Percentiles rank a stretch among this genome's conserved stretches.
Evolutionary conservation across 2,888 invertebrate species (phyloP).

Genomic region (Pachymerium ferrugineum): DNA sequence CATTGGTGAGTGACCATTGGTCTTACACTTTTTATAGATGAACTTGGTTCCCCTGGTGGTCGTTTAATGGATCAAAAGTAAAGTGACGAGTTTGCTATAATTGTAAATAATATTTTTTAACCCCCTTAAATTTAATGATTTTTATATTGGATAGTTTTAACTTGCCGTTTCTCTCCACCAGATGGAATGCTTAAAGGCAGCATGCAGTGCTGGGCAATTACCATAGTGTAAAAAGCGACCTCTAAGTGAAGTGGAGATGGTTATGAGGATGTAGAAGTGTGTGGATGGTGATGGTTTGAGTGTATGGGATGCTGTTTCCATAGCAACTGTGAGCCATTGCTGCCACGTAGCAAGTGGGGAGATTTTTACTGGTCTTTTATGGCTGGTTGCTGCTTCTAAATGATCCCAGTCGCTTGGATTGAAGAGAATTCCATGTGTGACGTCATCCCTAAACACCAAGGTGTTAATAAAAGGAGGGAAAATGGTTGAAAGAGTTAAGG

Average conservation of each 20-base stretch:
- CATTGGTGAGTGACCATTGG: conserved; percentile 22
- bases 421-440: conserved; percentile 22
- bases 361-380: conserved; percentile 22
- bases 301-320: conserved; percentile 15
- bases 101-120: background rate
- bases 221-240: conserved; percentile 25
- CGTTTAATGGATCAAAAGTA: background rate
- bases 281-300: background rate
- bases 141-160: background rate
- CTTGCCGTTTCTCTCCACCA: background rate
- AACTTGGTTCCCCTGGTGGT: background rate
- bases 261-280: conserved; percentile 19
- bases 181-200: conserved; percentile 6
- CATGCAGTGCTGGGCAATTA: conserved; percentile 11
- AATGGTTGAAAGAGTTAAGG: background rate
- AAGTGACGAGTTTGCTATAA: background rate
- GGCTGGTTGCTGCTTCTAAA: conserved; percentile 22
- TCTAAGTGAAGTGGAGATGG: conserved; percentile 27
- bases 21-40: background rate
- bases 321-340: conserved; percentile 11
- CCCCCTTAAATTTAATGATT: background rate
- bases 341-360: conserved; percentile 25
- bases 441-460: background rate
- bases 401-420: conserved; percentile 20
- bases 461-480: conserved; percentile 7